These are phyloP conservation scores for Drosophila dives DNA, from an alignment of 2,888 invertebrate genomes.

Conservation along the genomic window DNA sequence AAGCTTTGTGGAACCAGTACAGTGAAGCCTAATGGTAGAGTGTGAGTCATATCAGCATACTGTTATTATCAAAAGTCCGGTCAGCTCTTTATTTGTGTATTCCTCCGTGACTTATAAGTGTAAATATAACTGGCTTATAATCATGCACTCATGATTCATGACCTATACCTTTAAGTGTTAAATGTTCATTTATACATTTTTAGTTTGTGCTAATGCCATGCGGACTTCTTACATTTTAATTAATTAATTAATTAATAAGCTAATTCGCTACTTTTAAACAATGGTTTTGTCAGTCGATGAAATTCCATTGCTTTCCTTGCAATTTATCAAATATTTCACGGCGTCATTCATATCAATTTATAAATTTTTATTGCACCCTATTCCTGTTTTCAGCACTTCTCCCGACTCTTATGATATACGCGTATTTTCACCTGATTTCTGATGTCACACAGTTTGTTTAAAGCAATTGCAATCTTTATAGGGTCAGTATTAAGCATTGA, in stretches of 20 bases:
- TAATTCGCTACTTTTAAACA: neutral
- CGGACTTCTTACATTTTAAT: neutral
- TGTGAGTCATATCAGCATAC: constrained; percentile 31
- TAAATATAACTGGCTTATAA: neutral
- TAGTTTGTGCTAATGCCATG: neutral
- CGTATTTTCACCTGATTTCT: constrained; percentile 48
- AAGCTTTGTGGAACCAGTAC: neutral
- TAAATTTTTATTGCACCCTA: neutral
- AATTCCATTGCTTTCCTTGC: neutral
- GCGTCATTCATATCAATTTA: constrained; percentile 8
- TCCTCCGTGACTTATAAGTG: constrained; percentile 1
- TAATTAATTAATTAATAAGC: neutral
- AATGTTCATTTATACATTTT: neutral
- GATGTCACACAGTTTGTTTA: constrained; percentile 21
- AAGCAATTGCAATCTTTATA: constrained; percentile 64
- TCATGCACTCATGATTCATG: neutral
- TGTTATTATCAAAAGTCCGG: constrained; percentile 33
- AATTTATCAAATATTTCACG: constrained; percentile 6
- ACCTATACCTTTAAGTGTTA: neutral
- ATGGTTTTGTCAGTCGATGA: neutral
- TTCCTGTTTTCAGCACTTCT: constrained; percentile 13
- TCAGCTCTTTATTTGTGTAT: constrained; percentile 14
- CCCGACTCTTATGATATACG: constrained; percentile 46
- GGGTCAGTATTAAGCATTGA: constrained; percentile 39
- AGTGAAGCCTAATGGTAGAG: neutral